Conservation (phyloP, 1,140 invertebrate species). For the Sycobia sp. region DNA sequence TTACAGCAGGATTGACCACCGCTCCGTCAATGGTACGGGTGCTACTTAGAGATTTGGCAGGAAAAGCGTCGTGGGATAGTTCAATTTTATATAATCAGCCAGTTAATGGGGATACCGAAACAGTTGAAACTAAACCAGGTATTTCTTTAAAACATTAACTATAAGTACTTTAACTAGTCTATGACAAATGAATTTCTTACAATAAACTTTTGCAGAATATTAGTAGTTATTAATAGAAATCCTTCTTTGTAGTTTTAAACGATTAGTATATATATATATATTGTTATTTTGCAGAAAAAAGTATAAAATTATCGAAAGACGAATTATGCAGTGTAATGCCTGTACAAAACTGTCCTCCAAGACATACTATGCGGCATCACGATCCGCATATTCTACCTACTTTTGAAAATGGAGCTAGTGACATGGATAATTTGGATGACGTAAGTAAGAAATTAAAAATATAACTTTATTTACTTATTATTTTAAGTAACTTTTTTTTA, state of each 20-base stretch:
- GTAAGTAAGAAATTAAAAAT: conserved; percentile 65
- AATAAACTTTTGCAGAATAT: not conserved
- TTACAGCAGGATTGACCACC: conserved; percentile 74
- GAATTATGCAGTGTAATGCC: conserved; percentile 50
- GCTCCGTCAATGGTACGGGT: conserved; percentile 76
- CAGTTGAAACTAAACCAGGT: conserved; percentile 45
- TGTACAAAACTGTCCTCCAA: conserved; percentile 60
- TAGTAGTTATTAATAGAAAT: not conserved
- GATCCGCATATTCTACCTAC: conserved; percentile 77
- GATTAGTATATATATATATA: not conserved
- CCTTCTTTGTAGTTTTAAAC: conserved; percentile 8
- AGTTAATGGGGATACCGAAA: conserved; percentile 43
- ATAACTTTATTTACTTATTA: too few relatives aligned
- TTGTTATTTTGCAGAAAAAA: conserved; percentile 42
- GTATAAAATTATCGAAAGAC: conserved; percentile 44
- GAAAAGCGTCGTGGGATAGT: conserved; percentile 97
- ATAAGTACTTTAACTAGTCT: not conserved
- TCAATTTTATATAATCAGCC: conserved; percentile 85
- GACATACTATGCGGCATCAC: conserved; percentile 73
- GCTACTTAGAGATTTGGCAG: conserved; percentile 88
- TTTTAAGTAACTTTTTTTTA: too few relatives aligned
- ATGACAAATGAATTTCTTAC: too few relatives aligned
- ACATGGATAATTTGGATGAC: conserved; percentile 92
- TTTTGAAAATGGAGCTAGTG: conserved; percentile 80
- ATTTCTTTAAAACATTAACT: conserved; percentile 1